Base-by-base conservation (phyloP, 2,797 vertebrate species). In the Lateolabrax maculatus region DNA sequence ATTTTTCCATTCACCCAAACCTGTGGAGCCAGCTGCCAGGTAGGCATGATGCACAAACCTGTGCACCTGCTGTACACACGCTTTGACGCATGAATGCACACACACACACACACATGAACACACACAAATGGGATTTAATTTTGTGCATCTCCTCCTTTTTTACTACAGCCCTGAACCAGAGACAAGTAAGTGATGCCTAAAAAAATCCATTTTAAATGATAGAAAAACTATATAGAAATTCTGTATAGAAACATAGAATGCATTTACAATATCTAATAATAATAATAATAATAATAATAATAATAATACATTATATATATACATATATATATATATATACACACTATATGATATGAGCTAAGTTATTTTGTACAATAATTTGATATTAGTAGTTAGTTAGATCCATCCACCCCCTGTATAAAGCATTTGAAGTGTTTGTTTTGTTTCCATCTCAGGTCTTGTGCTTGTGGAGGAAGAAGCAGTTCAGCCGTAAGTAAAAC, bases 1-100 rank as follows among this genome's bases (percentile, higher is more conserved):
- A 9, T 96, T 96, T 87, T 96, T 96, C 77, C 83, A 92, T 60
- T 62, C 89, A 18, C 89, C 90, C 1, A 87, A 86, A 84, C 52
- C 87, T 71, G 80, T 7, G 51, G 57, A 84, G 66, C 64, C 90
- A 57, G 37, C 43, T 71, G 79, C 72, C 71, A 84, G 77, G 95
- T 95, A 90, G 48, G 86, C 57, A n/a, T 27, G 15, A 21, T 29
- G 23, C 55, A 74, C 34, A 43, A 51, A 67, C n/a, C 18, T 0
- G 49, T 60, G 19, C 27, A 52, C 9, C 21, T 37, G 23, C 13
- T 55, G 0, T 19, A 25, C 7, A 27, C 41, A 56, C 27, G n/a
- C n/a, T n/a, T n/a, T n/a, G n/a, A n/a, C n/a, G n/a, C n/a, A n/a
- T n/a, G n/a, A n/a, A n/a, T n/a, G n/a, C n/a, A n/a, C n/a, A 57